Base-by-base conservation (phyloP, 2,113 vertebrate species). In the Coptodon rendalli region DNA sequence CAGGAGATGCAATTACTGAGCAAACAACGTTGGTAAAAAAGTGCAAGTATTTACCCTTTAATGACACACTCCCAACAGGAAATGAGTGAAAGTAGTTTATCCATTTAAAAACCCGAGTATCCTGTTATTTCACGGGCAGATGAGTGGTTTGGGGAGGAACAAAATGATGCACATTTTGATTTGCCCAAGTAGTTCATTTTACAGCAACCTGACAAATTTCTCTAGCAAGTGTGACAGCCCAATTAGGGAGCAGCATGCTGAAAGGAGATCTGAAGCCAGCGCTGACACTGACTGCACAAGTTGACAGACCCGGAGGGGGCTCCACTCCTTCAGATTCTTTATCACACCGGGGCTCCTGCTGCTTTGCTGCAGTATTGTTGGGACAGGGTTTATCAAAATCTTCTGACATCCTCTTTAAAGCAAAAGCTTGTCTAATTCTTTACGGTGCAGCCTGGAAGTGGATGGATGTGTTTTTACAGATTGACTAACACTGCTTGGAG, bases 191-290 rank as follows among this genome's bases (percentile, higher is more conserved):
- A 73, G 63, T 88, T 93, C 31, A 89, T 85, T 90, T 95, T 91
- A 85, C 94, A 91, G 84, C 71, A 92, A 93, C 80, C 88, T 89
- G 92, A 92, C 82, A 91, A 85, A 94, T 94, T 88, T 94, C 91
- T 81, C 90, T 56, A 83, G 59, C 52, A 83, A 80, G 84, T 91
- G 93, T 91, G 93, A 94, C 88, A 86, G 71, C 73, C 89, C 90
- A 94, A 95, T 95, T 94, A 94, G 66, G 88, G 54, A 53, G 59
- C 31, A 63, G 87, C 83, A 63, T 19, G 16, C 81, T 52, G 81
- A 87, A 68, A 80, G 57, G 78, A 92, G 89, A 93, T 88, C 91
- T 92, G 91, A 92, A 43, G 90, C 66, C 6, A 11, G 61, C 52
- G 52, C 85, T 91, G 90, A 90, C 91, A 91, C 78, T 68, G 90